These are phyloP conservation scores for Pseudomyrmex pallidus DNA, from an alignment of 1,140 invertebrate species.

Conservation along the genomic window DNA sequence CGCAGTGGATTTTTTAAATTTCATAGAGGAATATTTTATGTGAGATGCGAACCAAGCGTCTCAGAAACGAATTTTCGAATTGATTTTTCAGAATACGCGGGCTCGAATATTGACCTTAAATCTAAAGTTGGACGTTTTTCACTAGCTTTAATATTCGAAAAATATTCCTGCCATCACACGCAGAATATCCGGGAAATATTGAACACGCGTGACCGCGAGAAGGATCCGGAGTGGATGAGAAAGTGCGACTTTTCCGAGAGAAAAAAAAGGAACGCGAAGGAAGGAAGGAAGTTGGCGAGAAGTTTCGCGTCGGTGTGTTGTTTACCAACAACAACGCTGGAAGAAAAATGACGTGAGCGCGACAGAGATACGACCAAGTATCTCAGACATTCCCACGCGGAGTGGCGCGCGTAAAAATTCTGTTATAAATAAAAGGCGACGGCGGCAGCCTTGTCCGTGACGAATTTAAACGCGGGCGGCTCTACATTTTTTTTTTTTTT, in stretches of 20 bases:
- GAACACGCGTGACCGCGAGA: not conserved
- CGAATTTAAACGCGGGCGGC: slow-evolving; percentile 49
- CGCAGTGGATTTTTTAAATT: too few species aligned
- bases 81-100: too few species aligned
- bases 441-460: slow-evolving; percentile 37
- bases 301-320: not conserved
- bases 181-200: not conserved
- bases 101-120: too few species aligned
- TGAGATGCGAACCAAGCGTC: too few species aligned
- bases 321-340: slow-evolving; percentile 17
- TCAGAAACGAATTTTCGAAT: too few species aligned
- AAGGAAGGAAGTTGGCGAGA: slow-evolving; percentile 15
- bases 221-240: not conserved
- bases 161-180: not conserved
- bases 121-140: too few species aligned
- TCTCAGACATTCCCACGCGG: slow-evolving; percentile 24
- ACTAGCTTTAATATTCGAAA: not conserved
- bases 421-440: slow-evolving; percentile 51
- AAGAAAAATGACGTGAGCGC: slow-evolving; percentile 18
- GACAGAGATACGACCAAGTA: not conserved
- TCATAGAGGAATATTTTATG: too few species aligned
- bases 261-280: not conserved
- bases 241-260: not conserved
- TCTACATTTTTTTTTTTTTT: slow-evolving; percentile 55
- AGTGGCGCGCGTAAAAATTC: slow-evolving; percentile 25